Percentiles rank a stretch among this genome's conserved stretches.
These are phyloP conservation scores for Myotis myotis DNA, from an alignment of 2,797 vertebrate species.

Conservation along the genomic window DNA sequence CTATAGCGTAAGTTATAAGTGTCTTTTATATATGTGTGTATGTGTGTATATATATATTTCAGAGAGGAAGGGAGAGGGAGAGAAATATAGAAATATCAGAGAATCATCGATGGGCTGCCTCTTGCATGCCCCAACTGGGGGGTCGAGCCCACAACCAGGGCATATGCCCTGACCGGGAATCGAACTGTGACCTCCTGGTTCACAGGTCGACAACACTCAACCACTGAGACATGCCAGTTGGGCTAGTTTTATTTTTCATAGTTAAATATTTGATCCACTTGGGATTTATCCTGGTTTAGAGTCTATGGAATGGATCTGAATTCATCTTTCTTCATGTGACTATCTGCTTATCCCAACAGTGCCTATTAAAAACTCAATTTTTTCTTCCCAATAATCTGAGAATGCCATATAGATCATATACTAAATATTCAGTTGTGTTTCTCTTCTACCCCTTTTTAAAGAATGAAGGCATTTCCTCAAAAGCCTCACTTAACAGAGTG, in stretches of 20 bases:
- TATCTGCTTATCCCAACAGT: neutral
- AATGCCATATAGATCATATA: neutral
- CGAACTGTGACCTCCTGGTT: no score
- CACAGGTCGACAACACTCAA: no score
- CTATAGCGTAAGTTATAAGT: neutral
- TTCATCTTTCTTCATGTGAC: neutral
- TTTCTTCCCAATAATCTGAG: neutral
- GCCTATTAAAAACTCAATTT: neutral
- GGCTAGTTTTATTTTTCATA: neutral
- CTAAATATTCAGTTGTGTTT: neutral
- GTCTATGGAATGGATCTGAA: neutral
- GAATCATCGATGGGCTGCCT: no score
- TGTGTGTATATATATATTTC: no score
- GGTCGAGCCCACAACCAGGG: no score
- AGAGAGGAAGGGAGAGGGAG: no score
- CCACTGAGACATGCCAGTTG: no score
- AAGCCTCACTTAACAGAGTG: neutral
- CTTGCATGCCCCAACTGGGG: no score
- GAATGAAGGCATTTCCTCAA: neutral
- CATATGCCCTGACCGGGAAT: no score
- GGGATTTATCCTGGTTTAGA: neutral
- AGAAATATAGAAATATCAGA: no score
- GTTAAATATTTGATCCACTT: neutral
- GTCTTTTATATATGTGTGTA: neutral
- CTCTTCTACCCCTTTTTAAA: neutral